Conservation (phyloP, 2,888 invertebrate species). For the Trichacis sp. region DNA sequence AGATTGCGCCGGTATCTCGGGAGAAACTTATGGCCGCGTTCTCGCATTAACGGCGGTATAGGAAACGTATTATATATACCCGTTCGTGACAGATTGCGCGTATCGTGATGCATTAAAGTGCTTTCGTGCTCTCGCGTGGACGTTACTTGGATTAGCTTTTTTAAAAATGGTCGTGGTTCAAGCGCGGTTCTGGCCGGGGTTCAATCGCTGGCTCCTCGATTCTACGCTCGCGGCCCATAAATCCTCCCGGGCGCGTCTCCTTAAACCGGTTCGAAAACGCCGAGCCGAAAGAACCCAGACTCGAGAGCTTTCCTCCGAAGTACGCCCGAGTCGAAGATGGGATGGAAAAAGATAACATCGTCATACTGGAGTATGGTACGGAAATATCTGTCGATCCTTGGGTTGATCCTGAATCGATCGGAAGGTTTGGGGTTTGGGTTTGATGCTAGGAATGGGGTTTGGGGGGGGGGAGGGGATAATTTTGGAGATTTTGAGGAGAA, state of each 20-base stretch:
- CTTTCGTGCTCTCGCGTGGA: slow-evolving; percentile 11
- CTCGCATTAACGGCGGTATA: background rate
- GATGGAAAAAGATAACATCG: no score
- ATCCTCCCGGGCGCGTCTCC: slow-evolving; percentile 11
- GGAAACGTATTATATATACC: slow-evolving; percentile 2
- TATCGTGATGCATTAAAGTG: slow-evolving; percentile 9
- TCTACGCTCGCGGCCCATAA: slow-evolving; percentile 10
- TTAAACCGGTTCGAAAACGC: slow-evolving; percentile 21
- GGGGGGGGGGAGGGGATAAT: no score
- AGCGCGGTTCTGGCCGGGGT: slow-evolving; percentile 6
- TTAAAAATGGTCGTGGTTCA: slow-evolving; percentile 13
- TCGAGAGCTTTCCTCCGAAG: slow-evolving; percentile 1
- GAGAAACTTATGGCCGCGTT: background rate
- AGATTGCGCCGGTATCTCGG: background rate
- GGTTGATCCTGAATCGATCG: no score
- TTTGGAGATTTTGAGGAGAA: no score
- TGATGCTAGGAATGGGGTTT: no score
- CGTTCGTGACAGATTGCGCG: slow-evolving; percentile 7
- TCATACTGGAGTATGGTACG: background rate
- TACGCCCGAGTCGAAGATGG: no score
- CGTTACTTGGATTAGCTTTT: slow-evolving; percentile 7
- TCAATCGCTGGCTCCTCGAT: slow-evolving; percentile 8
- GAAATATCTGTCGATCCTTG: no score
- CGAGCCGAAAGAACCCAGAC: slow-evolving; percentile 5
- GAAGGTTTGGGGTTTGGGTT: no score